Base-by-base conservation (phyloP, 1,140 invertebrate genomes). In the Aphidius ervi region DNA sequence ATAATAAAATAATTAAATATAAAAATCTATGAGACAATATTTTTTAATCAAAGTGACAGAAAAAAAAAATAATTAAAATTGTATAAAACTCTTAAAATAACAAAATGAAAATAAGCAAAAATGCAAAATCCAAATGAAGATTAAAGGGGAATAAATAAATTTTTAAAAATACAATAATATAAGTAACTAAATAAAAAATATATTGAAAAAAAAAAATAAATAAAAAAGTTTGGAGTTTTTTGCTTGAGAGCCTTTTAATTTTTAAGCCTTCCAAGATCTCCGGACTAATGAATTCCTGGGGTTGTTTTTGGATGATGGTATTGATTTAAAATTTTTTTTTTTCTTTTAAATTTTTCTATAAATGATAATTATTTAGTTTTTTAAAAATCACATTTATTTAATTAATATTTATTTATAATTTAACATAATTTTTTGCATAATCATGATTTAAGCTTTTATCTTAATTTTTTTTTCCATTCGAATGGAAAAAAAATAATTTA, bases 201-300 rank as follows among this genome's bases (percentile, higher is more conserved):
- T 23, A 48, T 59, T 45, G 53, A 63, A 62, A 61, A 62, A 63
- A 46, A 56, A 55, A 57, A 48, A 46, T 48, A 20, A 10, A 39
- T 41, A 16, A 16, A 16, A 16, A 16, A 16, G 46, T 53, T 7
- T 50, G 10, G 64, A 63, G 63, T 68, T 67, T 16, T 68, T 63
- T 67, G 63, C 72, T 72, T 69, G 73, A 75, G 69, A 74, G 68
- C 70, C 70, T 76, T 75, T 75, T 74, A 76, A 74, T 75, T 76
- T 74, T 71, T 74, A 74, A 73, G 73, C 72, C 68, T 66, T 62
- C 56, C 58, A 58, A 68, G 66, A 65, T 69, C 56, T 63, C 63
- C 60, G 56, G 59, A 64, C 69, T 75, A 75, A 76, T 76, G 73
- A 75, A 76, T 76, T 75, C 71, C 55, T 46, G 54, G 65, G 69